Conservation (phyloP, 2,888 invertebrate genomes). For the Diarsia rubi region DNA sequence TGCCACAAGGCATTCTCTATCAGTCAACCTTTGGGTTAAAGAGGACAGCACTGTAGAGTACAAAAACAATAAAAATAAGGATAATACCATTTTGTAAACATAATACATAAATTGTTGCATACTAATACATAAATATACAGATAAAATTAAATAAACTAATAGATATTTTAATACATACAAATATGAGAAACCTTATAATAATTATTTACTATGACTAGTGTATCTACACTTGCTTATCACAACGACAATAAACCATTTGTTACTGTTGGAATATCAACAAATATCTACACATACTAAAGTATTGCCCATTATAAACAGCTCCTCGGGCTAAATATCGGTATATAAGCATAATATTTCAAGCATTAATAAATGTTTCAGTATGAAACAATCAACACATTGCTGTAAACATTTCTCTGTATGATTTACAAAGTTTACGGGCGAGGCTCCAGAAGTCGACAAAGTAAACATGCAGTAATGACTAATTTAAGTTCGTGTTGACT, state of each 20-base stretch:
- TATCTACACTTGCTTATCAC: neutral
- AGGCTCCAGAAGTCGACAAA: neutral
- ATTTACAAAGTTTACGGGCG: constrained; percentile 37
- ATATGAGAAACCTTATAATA: too few relatives aligned
- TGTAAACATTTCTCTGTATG: constrained; percentile 11
- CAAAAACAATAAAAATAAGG: too few relatives aligned
- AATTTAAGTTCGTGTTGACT: constrained; percentile 65
- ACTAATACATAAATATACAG: too few relatives aligned
- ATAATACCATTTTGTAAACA: too few relatives aligned
- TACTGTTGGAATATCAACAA: too few relatives aligned
- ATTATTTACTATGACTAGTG: too few relatives aligned
- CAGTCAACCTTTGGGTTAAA: too few relatives aligned
- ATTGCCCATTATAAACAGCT: neutral
- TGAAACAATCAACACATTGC: constrained; percentile 5
- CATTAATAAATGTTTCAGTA: constrained; percentile 10
- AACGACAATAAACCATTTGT: neutral
- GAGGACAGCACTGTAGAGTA: too few relatives aligned
- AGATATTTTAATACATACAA: too few relatives aligned
- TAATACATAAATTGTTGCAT: too few relatives aligned
- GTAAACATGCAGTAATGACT: constrained; percentile 61
- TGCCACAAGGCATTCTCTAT: too few relatives aligned
- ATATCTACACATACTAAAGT: neutral
- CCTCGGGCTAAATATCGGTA: neutral
- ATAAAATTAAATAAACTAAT: too few relatives aligned
- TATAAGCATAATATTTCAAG: neutral